These are phyloP conservation scores for Cenopis cana DNA, from an alignment of 2,888 invertebrate species.

Conservation along the genomic window DNA sequence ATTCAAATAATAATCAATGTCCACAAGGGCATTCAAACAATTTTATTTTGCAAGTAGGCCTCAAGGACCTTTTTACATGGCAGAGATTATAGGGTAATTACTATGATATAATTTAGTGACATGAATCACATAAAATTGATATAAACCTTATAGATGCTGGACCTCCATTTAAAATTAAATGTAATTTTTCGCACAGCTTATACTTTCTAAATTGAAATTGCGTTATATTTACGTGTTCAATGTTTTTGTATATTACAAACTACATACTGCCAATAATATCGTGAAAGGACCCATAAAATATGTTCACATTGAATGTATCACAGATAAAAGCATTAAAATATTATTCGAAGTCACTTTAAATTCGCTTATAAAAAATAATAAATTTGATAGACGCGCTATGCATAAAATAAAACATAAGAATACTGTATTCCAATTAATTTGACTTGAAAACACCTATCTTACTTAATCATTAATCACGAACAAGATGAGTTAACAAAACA, in stretches of 20 bases:
- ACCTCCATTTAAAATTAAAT: too few species aligned
- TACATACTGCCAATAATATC: neutral
- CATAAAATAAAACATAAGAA: slow-evolving; percentile 37
- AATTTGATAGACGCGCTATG: slow-evolving; percentile 47
- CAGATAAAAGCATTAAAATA: slow-evolving; percentile 28
- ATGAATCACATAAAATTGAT: too few species aligned
- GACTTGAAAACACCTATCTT: slow-evolving; percentile 26
- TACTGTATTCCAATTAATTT: slow-evolving; percentile 27
- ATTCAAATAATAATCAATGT: neutral
- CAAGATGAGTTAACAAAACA: slow-evolving; percentile 44
- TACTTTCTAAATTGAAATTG: neutral
- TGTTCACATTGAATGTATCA: slow-evolving; percentile 32
- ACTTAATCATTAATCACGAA: slow-evolving; percentile 33
- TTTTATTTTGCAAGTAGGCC: too few species aligned
- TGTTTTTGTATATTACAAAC: neutral
- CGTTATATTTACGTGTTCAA: neutral
- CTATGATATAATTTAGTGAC: too few species aligned
- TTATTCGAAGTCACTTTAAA: slow-evolving; percentile 40
- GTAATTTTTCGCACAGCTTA: slow-evolving; percentile 49
- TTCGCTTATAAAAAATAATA: slow-evolving; percentile 45
- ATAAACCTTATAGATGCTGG: too few species aligned
- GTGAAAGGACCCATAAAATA: neutral
- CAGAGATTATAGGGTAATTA: too few species aligned
- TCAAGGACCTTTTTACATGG: too few species aligned
- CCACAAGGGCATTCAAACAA: too few species aligned